These are phyloP conservation scores for Psix sp. DNA, from an alignment of 1,140 invertebrate species.

Conservation along the genomic window DNA sequence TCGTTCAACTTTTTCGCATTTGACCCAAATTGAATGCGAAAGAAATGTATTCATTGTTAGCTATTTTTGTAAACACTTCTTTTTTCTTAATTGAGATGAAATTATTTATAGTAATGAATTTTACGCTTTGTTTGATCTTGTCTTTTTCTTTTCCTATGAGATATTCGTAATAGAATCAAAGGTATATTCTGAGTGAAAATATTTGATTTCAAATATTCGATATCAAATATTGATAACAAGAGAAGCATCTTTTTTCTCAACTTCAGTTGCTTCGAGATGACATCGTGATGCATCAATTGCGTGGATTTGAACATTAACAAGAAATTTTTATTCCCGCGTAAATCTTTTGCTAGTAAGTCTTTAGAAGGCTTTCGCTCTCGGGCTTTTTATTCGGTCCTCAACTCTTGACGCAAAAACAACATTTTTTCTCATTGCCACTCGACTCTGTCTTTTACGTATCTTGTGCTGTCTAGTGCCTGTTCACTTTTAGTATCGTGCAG, in stretches of 20 bases:
- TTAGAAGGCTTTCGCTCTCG: conserved; percentile 14
- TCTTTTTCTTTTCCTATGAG: too few species aligned
- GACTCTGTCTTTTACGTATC: conserved; percentile 47
- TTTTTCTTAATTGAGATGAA: too few species aligned
- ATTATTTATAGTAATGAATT: too few species aligned
- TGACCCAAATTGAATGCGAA: neutral
- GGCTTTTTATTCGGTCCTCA: conserved; percentile 5
- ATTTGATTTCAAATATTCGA: too few species aligned
- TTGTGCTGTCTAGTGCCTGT: conserved; percentile 48
- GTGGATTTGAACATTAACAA: conserved; percentile 69
- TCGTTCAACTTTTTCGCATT: neutral
- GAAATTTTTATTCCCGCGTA: conserved; percentile 63
- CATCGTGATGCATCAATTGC: conserved; percentile 66
- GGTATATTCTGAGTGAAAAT: too few species aligned
- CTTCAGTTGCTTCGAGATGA: conserved; percentile 63
- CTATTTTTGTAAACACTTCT: too few species aligned
- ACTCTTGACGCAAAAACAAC: conserved; percentile 35
- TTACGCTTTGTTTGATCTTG: too few species aligned
- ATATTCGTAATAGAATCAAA: too few species aligned
- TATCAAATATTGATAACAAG: too few species aligned
- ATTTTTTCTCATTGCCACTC: conserved; percentile 39
- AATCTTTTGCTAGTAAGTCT: conserved; percentile 48
- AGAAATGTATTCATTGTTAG: too few species aligned
- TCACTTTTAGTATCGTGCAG: conserved; percentile 39
- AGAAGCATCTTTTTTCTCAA: too few species aligned